These are phyloP conservation scores for Luscinia luscinia DNA, from an alignment of 2,797 vertebrate species.

Conservation along the genomic window DNA sequence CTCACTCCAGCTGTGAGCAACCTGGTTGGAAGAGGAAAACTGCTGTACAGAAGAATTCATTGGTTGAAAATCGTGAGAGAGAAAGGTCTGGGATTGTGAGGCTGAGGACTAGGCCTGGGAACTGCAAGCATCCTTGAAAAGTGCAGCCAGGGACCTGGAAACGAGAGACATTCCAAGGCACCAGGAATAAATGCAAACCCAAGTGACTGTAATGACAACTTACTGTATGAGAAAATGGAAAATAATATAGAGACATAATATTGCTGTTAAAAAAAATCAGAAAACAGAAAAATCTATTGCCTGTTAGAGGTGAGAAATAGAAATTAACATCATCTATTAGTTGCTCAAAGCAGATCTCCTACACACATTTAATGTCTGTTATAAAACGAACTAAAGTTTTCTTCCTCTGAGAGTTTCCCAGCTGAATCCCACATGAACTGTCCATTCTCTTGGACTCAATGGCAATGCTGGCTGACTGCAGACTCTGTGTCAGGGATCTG, in stretches of 20 bases:
- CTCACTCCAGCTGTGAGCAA: background rate
- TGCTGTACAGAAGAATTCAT: background rate
- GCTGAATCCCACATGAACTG: background rate
- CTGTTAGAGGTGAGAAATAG: background rate
- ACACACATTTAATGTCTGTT: background rate
- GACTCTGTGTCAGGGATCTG: background rate
- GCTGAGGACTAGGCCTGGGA: background rate
- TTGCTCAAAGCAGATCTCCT: background rate
- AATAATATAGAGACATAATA: background rate
- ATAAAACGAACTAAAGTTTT: background rate
- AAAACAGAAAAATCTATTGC: background rate
- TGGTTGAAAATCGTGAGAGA: background rate
- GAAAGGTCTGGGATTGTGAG: background rate
- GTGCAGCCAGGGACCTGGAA: background rate
- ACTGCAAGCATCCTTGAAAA: background rate
- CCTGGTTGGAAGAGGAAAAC: background rate
- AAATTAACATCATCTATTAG: background rate
- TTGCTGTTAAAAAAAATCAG: background rate
- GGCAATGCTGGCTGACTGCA: background rate
- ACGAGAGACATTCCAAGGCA: background rate
- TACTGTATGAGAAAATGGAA: background rate
- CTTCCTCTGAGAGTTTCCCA: background rate
- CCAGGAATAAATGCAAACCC: background rate
- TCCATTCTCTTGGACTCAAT: background rate
- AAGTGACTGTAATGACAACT: background rate